Conservation (phyloP, 1,140 invertebrate species). For the Chelonus insularis region DNA sequence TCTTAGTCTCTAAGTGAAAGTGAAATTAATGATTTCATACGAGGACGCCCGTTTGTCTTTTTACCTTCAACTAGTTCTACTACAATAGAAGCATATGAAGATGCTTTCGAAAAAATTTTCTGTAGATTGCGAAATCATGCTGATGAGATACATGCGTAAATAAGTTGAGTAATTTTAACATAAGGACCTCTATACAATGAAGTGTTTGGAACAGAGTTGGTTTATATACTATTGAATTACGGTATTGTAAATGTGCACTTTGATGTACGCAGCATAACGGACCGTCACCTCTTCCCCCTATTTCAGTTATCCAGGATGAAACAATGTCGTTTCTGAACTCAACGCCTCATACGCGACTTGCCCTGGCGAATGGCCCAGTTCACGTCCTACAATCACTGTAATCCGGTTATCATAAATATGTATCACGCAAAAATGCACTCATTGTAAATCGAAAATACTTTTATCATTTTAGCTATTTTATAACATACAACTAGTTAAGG, state of each 20-base stretch:
- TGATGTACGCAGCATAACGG: not conserved
- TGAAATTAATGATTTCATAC: no score
- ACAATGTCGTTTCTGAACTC: constrained; percentile 27
- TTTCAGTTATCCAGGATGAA: constrained; percentile 3
- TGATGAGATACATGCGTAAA: no score
- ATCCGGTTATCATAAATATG: constrained; percentile 16
- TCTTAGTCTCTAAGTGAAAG: no score
- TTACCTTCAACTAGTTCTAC: no score
- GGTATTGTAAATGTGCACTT: not conserved
- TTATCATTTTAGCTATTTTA: no score
- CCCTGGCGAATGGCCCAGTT: constrained; percentile 23
- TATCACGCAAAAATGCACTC: not conserved
- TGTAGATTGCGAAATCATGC: no score
- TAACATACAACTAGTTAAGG: no score
- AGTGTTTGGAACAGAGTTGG: not conserved
- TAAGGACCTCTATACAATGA: not conserved
- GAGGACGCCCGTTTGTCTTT: no score
- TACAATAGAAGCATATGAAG: no score
- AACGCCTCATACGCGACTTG: constrained; percentile 9
- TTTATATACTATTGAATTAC: not conserved
- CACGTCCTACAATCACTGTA: constrained; percentile 20
- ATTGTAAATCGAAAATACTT: not conserved
- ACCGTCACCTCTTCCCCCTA: not conserved
- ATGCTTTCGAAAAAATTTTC: no score
- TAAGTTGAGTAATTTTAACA: no score